A percentile compares a stretch with the other conserved stretches of the same genome.
These are phyloP conservation scores for Himantopus leucocephalus DNA, from an alignment of 2,113 vertebrate genomes.

Conservation along the genomic window DNA sequence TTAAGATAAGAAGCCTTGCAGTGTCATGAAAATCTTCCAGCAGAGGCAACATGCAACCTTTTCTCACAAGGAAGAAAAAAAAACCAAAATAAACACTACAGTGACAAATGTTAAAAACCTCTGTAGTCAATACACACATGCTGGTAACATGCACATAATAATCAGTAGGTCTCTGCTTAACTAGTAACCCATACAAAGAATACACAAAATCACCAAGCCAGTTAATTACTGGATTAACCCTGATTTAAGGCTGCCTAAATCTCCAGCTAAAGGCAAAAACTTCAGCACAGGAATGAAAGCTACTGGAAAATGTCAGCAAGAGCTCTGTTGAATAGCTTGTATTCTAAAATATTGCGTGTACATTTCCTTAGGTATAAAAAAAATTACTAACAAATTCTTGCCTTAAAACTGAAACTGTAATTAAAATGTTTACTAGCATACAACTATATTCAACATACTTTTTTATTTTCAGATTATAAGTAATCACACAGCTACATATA, in stretches of 20 bases:
- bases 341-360: background rate
- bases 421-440: background rate
- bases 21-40: background rate
- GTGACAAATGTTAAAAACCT: background rate
- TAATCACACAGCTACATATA: background rate
- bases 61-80: background rate
- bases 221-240: background rate
- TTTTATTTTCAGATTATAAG: background rate
- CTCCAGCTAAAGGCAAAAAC: background rate
- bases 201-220: background rate
- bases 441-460: background rate
- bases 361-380: background rate
- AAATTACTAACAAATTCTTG: background rate
- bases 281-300: background rate
- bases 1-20: background rate
- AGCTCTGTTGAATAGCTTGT: background rate
- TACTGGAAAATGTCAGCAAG: background rate
- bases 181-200: background rate
- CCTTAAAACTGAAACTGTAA: background rate
- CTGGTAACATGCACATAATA: background rate
- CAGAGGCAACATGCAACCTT: background rate
- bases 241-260: background rate
- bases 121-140: background rate
- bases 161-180: background rate
- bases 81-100: background rate